Percentiles rank a stretch among this genome's conserved stretches.
These are phyloP conservation scores for Thelaira solivaga DNA, from an alignment of 2,888 invertebrate species.

Conservation along the genomic window DNA sequence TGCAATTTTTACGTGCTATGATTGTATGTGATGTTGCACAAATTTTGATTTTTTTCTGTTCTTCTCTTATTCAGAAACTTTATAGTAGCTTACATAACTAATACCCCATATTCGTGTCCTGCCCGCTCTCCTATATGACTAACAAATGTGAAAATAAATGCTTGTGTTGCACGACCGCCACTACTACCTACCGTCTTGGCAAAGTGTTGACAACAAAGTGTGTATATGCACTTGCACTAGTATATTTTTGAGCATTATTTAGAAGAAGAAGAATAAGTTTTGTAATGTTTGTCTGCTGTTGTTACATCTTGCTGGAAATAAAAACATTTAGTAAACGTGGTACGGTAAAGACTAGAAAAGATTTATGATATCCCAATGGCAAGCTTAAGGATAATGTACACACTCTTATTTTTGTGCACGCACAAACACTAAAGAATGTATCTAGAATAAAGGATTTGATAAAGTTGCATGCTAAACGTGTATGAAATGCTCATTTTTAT, in stretches of 20 bases:
- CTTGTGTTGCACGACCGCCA: slow-evolving; percentile 15
- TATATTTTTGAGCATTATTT: slow-evolving; percentile 31
- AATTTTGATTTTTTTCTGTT: slow-evolving; percentile 15
- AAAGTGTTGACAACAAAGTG: slow-evolving; percentile 45
- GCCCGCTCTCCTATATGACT: not conserved
- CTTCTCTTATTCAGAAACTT: too few relatives aligned
- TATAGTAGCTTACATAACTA: not conserved
- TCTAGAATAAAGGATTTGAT: not conserved
- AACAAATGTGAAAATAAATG: slow-evolving; percentile 5
- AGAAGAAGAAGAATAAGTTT: slow-evolving; percentile 24
- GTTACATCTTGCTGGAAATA: slow-evolving; percentile 19
- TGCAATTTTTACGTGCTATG: slow-evolving; percentile 57
- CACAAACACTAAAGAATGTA: not conserved
- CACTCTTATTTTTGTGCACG: not conserved
- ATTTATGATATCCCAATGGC: slow-evolving; percentile 56
- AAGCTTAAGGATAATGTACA: slow-evolving; percentile 47
- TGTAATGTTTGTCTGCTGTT: slow-evolving; percentile 35
- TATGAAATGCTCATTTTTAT: not conserved
- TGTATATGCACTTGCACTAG: not conserved
- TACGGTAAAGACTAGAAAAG: slow-evolving; percentile 50
- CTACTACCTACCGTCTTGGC: slow-evolving; percentile 13
- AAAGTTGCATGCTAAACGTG: not conserved
- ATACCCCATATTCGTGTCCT: not conserved
- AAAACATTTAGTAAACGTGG: slow-evolving; percentile 35
- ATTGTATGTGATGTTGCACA: slow-evolving; percentile 29